Evolutionary conservation across 2,888 invertebrate species (phyloP), one percentile per base, ranked within the genome.

Genomic region (Idaea straminata): DNA sequence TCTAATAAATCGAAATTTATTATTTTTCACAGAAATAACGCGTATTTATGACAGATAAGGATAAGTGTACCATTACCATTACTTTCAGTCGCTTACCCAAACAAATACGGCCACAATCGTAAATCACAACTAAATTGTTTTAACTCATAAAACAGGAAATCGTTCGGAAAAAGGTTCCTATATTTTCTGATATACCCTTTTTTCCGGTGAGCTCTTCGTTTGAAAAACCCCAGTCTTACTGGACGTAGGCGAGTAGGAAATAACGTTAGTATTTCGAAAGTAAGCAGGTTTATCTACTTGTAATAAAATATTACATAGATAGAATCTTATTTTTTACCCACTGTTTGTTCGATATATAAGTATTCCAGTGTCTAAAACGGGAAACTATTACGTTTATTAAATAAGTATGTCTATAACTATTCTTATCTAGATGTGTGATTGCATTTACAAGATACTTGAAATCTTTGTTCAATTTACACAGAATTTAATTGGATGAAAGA

Each of bases 81-180:
- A 6, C 47, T 3, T 47, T 10, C 47, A 47, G 7, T 13, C 47
- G 25, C 25, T 25, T 25, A 25, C 25, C 25, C 25, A 25, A 47
- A 47, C 47, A 47, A 47, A 47, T 10, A 13, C 13, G 59, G 34
- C 59, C 59, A 10, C 47, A 47, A 47, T 34, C 59, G 34, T 59
- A 59, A 59, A 59, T 59, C 59, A 34, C 34, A 59, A 59, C 59
- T 59, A 59, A 59, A 59, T 59, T 34, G 25, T 59, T 59, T 59
- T 25, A 59, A 34, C 15, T 34, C 59, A 59, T 59, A 59, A 59
- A 59, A 59, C 34, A 34, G 59, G 59, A 16, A 59, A 59, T 59
- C 25, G 59, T 25, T 25, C 10, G 59, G 16, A 59, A 59, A 59
- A 59, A 59, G 59, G 59, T 15, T 34, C 34, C 59, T 7, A 13